Evolutionary conservation across 2,113 vertebrate species (phyloP), one percentile per base, ranked within the genome.

Genomic region (Heloderma charlesbogerti): DNA sequence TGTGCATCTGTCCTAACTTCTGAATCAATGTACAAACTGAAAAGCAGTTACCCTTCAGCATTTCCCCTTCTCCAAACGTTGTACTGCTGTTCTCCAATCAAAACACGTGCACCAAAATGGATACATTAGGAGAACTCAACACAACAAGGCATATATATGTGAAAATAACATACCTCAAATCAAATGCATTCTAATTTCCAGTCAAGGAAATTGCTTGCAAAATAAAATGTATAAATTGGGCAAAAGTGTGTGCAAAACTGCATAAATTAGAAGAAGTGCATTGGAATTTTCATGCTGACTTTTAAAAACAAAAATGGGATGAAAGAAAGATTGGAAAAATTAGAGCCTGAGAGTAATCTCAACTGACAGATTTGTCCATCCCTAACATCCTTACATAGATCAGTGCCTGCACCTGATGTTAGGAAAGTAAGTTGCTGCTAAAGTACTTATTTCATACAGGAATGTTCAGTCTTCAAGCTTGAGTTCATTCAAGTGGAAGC

Each of bases 401-500:
- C 22, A 77, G 31, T 0, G 1, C 10, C 75, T 94, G 60, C 5
- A 40, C 84, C 63, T 95, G 57, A 20, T 86, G 22, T 63, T 72
- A 71, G 37, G 37, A 15, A 71, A 25, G 72, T 84, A 87, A 43
- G 72, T 66, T 69, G 6, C 25, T 92, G 66, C 34, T 80, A 1
- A 0, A 74, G 29, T 16, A 75, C 82, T 75, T n/a, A 60, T 27
- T 84, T 63, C 80, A 5, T 3, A 15, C 13, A 92, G n/a, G 27
- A 75, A 75, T 48, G 6, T 75, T 84, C 67, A 22, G 15, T 74
- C 81, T 86, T 79, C 63, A 88, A 88, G 63, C 82, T 1, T 63
- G 71, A 69, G 57, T 90, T 86, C 78, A 9, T 48, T 3, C 37
- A 89, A 71, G 80, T 89, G 7, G 92, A 74, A 94, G n/a, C 34